Evolutionary conservation across 2,797 vertebrate species (phyloP), one percentile per base, ranked within the genome.

Genomic region (Caiman crocodilus): DNA sequence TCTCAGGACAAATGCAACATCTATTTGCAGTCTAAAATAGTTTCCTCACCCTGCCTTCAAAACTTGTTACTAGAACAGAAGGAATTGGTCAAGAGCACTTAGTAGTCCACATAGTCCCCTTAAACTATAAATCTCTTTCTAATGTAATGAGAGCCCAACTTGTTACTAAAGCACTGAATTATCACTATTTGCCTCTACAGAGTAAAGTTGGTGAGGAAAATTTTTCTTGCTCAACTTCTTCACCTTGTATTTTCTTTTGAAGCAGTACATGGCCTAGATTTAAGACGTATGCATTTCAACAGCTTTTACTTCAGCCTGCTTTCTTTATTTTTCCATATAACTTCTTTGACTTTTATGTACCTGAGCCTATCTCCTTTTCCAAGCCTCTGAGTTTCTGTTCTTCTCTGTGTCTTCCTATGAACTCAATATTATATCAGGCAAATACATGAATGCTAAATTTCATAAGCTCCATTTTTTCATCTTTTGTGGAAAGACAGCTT

Each of bases 31-130:
- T 50, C 42, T 50, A 50, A 50, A 50, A 50, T 50, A 50, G 42
- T 50, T 50, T 50, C 42, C 10, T 50, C 42, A 15, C 2, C 0
- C 16, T 2, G 2, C 75, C 1, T 17, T 89, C 84, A 55, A 7
- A 30, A 1, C 2, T 42, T 21, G 7, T 79, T 73, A 42, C 35
- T 50, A 73, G 35, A 42, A 42, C 32, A 26, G 35, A 42, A 73
- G 7, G 23, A 73, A 73, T 26, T 25, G 26, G 21, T 73, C 15
- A 15, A 50, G 9, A 73, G 26, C 15, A 14, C 69, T 73, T 73
- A 42, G 26, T 73, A 73, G 50, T 35, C 69, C 35, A 26, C 74
- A 35, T 77, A 60, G 3, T 3, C 5, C 13, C 28, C 13, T 67
- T 60, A 84, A 89, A 78, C 11, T 12, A 4, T 1, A 76, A 67